Evolutionary conservation across 2,888 invertebrate genomes (phyloP).

Genomic region (Diachrysia chrysitis): DNA sequence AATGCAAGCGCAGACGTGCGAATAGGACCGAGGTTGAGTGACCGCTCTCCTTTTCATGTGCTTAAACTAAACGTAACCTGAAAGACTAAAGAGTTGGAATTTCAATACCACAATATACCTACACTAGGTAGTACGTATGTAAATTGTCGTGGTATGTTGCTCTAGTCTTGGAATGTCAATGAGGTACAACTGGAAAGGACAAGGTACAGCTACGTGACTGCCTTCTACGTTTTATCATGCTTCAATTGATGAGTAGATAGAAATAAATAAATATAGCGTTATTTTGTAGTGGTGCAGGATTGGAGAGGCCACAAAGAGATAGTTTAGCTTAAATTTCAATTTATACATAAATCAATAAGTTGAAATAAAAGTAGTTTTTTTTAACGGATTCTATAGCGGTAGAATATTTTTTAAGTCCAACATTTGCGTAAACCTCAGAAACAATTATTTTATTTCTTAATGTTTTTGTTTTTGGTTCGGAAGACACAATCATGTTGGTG

Average conservation of each 20-base stretch:
- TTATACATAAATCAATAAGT: too few species aligned
- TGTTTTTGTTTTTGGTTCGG: too few species aligned
- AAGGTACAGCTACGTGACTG: slow-evolving; percentile 9
- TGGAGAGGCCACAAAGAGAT: too few species aligned
- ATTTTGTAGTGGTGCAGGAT: too few species aligned
- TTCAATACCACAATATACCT: slow-evolving; percentile 4
- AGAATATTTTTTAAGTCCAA: too few species aligned
- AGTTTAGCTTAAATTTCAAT: too few species aligned
- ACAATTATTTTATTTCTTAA: too few species aligned
- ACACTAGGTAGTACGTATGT: background rate
- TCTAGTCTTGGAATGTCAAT: slow-evolving; percentile 8
- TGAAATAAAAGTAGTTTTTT: too few species aligned
- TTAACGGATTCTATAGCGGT: too few species aligned
- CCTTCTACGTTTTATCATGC: slow-evolving; percentile 6
- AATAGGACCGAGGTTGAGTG: slow-evolving; percentile 60
- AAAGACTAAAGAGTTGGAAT: slow-evolving; percentile 27
- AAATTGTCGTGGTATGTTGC: background rate
- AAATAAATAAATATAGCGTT: background rate
- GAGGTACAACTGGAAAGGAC: slow-evolving; percentile 8
- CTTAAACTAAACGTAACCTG: slow-evolving; percentile 28
- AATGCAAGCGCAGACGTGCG: slow-evolving; percentile 56
- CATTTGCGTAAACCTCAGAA: too few species aligned
- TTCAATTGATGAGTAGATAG: background rate
- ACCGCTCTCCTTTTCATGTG: slow-evolving; percentile 59
- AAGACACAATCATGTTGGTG: too few species aligned